Evolutionary conservation across 2,888 invertebrate species (phyloP).

Genomic region (Deladenus siricidicola): DNA sequence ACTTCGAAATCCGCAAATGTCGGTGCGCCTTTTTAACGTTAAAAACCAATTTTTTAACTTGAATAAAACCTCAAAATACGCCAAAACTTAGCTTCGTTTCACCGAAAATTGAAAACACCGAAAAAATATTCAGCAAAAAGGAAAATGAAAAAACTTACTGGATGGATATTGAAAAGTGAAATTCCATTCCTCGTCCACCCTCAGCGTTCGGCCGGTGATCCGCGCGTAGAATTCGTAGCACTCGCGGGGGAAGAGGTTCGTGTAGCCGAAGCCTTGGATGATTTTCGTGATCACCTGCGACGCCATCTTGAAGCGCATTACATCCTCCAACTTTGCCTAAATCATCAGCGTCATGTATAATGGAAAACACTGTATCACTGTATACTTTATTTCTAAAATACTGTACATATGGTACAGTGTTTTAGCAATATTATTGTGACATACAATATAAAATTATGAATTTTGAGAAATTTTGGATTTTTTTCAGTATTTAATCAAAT

Average conservation of each 20-base stretch:
- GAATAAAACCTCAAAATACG: too few relatives aligned
- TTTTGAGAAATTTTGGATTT: too few relatives aligned
- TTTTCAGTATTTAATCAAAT: too few relatives aligned
- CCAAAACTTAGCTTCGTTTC: too few relatives aligned
- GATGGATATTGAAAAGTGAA: conserved; percentile 67
- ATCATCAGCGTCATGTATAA: too few relatives aligned
- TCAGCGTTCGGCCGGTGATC: conserved; percentile 80
- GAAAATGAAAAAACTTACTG: conserved; percentile 40
- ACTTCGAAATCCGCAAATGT: too few relatives aligned
- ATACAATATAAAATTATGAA: too few relatives aligned
- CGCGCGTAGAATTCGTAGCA: conserved; percentile 85
- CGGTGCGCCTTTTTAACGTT: too few relatives aligned
- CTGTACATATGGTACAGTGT: not conserved
- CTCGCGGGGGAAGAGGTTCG: conserved; percentile 76
- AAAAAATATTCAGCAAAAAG: conserved; percentile 18
- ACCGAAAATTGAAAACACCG: conserved; percentile 4
- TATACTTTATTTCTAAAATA: conserved; percentile 1
- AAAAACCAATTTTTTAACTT: too few relatives aligned
- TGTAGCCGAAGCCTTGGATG: conserved; percentile 68
- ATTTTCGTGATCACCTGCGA: conserved; percentile 91
- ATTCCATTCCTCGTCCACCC: conserved; percentile 89
- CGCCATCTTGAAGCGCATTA: conserved; percentile 79
- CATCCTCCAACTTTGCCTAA: conserved; percentile 88
- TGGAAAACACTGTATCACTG: conserved; percentile 5
- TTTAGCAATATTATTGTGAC: not conserved